These are phyloP conservation scores for Muscicapa comitata DNA, from an alignment of 2,797 vertebrate genomes.

Conservation along the genomic window DNA sequence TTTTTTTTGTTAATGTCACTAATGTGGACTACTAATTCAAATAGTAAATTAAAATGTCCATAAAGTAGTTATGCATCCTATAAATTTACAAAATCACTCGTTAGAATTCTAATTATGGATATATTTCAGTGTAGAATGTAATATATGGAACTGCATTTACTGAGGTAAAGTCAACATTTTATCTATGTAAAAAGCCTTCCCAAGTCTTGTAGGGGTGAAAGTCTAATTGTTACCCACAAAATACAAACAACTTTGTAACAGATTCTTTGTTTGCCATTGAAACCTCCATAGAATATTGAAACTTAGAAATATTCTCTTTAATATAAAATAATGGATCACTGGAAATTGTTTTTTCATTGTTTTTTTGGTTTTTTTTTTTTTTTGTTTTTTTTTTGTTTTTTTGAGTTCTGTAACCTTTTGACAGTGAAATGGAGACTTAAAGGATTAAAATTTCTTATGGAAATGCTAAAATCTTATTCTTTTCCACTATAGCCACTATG, in stretches of 20 bases:
- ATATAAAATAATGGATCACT: background rate
- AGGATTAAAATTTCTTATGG: background rate
- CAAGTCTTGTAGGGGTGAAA: constrained; percentile 13
- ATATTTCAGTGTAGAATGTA: constrained; percentile 67
- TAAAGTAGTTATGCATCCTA: constrained; percentile 65
- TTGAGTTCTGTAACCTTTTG: background rate
- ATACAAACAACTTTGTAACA: background rate
- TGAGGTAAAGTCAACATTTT: constrained; percentile 34
- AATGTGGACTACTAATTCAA: constrained; percentile 71
- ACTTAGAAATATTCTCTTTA: background rate
- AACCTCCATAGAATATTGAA: background rate
- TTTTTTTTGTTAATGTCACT: constrained; percentile 57
- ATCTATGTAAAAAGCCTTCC: constrained; percentile 6
- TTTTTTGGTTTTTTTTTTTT: background rate
- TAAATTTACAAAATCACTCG: constrained; percentile 72
- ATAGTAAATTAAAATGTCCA: constrained; percentile 74
- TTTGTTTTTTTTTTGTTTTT: background rate
- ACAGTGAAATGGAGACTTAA: background rate
- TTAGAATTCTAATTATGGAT: constrained; percentile 74
- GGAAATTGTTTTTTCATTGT: background rate
- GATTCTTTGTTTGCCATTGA: background rate
- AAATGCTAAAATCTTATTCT: background rate
- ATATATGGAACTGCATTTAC: constrained; percentile 41
- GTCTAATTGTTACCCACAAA: constrained; percentile 7
- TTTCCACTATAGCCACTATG: background rate